Base-by-base conservation (phyloP, 2,113 vertebrate genomes). In the Peromyscus californicus region DNA sequence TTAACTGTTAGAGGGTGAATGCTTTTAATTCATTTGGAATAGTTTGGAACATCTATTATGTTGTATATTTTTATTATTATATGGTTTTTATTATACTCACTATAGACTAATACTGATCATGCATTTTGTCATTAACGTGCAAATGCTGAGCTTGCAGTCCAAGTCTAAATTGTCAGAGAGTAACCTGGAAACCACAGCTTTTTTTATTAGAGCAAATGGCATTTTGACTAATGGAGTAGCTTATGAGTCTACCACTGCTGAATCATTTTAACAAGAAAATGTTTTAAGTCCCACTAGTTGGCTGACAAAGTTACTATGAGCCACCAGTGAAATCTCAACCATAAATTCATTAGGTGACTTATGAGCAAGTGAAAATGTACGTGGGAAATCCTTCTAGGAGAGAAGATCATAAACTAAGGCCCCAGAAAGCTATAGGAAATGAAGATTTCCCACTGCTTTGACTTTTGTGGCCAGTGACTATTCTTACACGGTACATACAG, bases 181-280 rank as follows among this genome's bases (percentile, higher is more conserved):
- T 89, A 97, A 96, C 89, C 96, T 85, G 29, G 61, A 96, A 97
- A 97, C 95, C 74, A 98, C 96, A 98, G 97, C 8, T 51, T 96
- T 1, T 96, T 84, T 93, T 98, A 85, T 95, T 97, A 84, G 96
- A 98, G 95, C 93, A 98, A 96, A 98, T 98, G 94, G 93, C 94
- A 97, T 98, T 95, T 97, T 98, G 91, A 98, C 97, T 97, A 97
- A 98, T 67, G 80, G 89, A 94, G 72, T 98, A 98, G 97, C 97
- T 90, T 42, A 96, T 92, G 97, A 98, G 96, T 98, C 97, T 97
- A 97, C 87, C 97, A 98, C 93, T 97, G 88, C 95, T 96, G 95
- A 97, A 95, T 98, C 93, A 92, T 96, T 98, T 98, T 96, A 98
- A 89, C 85, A 97, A 87, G 94, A 84, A 98, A 98, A 65, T 39